A percentile compares a stretch with the other conserved stretches of the same genome.
phyloP scores from a whole-genome alignment of 1,140 invertebrate genomes.

The Camponotus vicinus region DNA sequence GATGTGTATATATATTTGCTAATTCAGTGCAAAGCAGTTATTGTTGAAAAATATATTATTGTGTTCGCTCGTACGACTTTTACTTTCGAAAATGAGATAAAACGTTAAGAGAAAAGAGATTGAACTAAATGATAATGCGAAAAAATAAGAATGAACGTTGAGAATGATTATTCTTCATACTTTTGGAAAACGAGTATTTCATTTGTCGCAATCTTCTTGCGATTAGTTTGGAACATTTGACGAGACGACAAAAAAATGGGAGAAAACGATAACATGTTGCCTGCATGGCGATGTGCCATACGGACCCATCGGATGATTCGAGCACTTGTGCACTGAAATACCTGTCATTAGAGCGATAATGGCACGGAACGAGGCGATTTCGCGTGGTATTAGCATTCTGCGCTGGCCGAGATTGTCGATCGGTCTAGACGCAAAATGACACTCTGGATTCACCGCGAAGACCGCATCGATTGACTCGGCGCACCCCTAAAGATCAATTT shows the following conservation, averaged over 20 bases:
- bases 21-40: neutral
- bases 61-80: neutral
- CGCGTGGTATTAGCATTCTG: conserved; percentile 54
- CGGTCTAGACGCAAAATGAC: conserved; percentile 37
- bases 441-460: conserved; percentile 45
- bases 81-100: neutral
- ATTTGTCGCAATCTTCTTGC: neutral
- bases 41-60: conserved; percentile 10
- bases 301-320: conserved; percentile 34
- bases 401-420: conserved; percentile 42
- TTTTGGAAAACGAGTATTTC: neutral
- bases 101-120: neutral
- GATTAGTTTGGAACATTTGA: conserved; percentile 3
- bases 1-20: neutral
- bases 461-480: conserved; percentile 16
- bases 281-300: conserved; percentile 40
- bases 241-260: conserved; percentile 1
- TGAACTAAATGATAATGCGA: neutral
- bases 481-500: conserved; percentile 51
- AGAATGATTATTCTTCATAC: neutral
- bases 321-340: conserved; percentile 38
- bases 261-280: conserved; percentile 8
- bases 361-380: conserved; percentile 48
- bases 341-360: conserved; percentile 66
- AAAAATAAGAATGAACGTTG: neutral